Conservation (phyloP, 2,797 vertebrate genomes). For the Anguilla pacifica region DNA sequence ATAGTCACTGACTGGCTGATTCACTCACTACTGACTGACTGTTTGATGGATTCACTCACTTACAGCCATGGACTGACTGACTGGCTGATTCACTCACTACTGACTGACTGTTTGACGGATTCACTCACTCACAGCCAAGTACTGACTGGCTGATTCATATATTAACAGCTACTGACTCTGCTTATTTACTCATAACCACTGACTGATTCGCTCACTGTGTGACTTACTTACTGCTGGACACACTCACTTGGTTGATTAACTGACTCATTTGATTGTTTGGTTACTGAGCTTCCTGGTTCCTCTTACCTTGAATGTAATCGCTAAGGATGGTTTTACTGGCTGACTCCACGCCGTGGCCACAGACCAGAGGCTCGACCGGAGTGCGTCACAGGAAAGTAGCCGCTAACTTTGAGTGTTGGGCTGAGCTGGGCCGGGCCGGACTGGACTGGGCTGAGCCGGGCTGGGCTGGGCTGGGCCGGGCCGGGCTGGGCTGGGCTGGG, state of each 20-base stretch:
- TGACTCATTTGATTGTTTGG: background rate
- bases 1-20: background rate
- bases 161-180: background rate
- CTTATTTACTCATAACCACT: background rate
- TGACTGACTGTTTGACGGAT: too few species aligned
- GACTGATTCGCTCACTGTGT: background rate
- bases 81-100: too few species aligned
- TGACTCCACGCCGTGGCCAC: background rate
- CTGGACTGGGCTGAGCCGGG: too few species aligned
- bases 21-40: background rate
- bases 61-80: background rate
- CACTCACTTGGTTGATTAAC: background rate
- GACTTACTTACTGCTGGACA: background rate
- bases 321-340: background rate
- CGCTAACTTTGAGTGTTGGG: background rate
- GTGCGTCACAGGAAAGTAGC: background rate
- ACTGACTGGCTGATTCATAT: too few species aligned
- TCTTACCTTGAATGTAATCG: slow-evolving; percentile 3
- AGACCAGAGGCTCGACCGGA: background rate
- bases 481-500: too few species aligned
- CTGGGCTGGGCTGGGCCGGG: too few species aligned
- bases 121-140: background rate
- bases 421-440: too few species aligned
- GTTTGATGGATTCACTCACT: background rate
- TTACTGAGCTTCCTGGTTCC: background rate